Percentiles rank a stretch among this genome's conserved stretches.
Conservation (phyloP, 2,888 invertebrate species). For the Nasonovia ribisnigri region DNA sequence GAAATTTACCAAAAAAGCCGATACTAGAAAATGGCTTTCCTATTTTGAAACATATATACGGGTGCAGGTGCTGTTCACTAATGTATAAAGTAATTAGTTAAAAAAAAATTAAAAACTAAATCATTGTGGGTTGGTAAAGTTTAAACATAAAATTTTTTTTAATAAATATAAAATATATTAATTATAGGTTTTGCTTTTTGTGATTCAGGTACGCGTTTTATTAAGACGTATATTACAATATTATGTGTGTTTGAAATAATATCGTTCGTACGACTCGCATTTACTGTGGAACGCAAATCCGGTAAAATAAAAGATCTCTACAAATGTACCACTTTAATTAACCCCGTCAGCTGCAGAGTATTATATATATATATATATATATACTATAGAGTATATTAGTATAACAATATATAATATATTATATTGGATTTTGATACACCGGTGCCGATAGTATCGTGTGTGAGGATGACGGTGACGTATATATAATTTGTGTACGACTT, state of each 20-base stretch:
- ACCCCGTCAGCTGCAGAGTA: background rate
- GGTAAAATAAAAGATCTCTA: background rate
- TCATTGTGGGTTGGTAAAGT: background rate
- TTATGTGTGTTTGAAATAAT: background rate
- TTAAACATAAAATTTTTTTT: too few relatives aligned
- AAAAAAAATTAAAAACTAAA: background rate
- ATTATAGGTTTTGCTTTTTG: background rate
- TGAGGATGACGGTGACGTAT: background rate
- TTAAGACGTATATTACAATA: background rate
- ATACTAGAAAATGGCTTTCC: background rate
- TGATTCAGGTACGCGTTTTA: background rate
- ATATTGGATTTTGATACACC: background rate
- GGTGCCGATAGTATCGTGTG: background rate
- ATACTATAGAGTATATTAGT: background rate
- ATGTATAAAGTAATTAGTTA: background rate
- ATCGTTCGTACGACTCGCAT: background rate
- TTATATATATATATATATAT: background rate
- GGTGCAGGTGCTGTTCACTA: background rate
- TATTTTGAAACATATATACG: too few relatives aligned
- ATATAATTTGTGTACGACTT: background rate
- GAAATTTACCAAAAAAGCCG: background rate
- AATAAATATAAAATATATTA: background rate
- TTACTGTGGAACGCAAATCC: background rate
- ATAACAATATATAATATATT: background rate
- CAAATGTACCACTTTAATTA: constrained; percentile 10